Evolutionary conservation across 1,140 invertebrate species (phyloP).

Genomic region (Drosophila bipectinata): DNA sequence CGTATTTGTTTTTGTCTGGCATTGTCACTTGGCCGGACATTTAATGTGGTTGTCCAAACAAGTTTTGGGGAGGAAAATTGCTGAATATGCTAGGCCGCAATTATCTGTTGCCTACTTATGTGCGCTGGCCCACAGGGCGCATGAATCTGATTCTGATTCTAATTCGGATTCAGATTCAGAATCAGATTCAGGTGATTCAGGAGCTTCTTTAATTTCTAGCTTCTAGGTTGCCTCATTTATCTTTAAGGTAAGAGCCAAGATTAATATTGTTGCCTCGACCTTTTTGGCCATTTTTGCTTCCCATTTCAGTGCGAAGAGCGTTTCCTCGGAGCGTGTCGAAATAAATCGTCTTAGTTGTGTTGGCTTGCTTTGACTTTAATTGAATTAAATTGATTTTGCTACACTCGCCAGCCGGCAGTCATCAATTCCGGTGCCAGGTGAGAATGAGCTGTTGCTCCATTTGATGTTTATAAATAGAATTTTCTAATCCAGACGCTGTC

Average conservation of each 20-base stretch:
- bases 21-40: conserved; percentile 38
- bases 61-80: conserved; percentile 30
- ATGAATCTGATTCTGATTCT: not conserved
- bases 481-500: conserved; percentile 49
- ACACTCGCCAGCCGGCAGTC: conserved; percentile 43
- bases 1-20: conserved; percentile 26
- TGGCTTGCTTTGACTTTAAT: conserved; percentile 53
- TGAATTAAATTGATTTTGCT: conserved; percentile 70
- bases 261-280: conserved; percentile 51
- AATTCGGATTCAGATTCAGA: not conserved
- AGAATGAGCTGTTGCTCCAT: conserved; percentile 27
- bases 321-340: conserved; percentile 47
- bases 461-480: conserved; percentile 54
- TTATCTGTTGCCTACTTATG: conserved; percentile 39
- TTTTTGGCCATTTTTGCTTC: conserved; percentile 45
- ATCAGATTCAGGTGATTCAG: not conserved
- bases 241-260: conserved; percentile 35
- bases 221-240: conserved; percentile 39
- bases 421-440: conserved; percentile 52
- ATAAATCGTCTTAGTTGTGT: conserved; percentile 61
- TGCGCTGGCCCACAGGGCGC: conserved; percentile 12
- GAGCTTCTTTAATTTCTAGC: conserved; percentile 2
- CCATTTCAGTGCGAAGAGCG: conserved; percentile 7
- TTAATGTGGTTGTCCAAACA: conserved; percentile 55
- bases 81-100: conserved; percentile 40